A percentile compares a stretch with the other conserved stretches of the same genome.
These are phyloP conservation scores for Iguana delicatissima DNA, from an alignment of 2,797 vertebrate genomes.

Conservation along the genomic window DNA sequence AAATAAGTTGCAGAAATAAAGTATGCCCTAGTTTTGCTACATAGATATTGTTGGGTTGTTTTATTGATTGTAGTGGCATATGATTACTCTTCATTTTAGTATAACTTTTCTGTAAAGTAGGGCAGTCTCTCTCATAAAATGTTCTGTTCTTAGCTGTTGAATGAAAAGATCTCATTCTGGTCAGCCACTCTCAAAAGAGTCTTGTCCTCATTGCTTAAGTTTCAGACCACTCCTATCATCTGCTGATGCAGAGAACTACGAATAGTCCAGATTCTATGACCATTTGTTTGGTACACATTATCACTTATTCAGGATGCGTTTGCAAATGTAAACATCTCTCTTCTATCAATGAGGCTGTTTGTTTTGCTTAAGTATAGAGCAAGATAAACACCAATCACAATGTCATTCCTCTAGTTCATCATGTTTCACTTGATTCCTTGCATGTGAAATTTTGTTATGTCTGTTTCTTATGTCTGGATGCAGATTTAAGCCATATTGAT, in stretches of 20 bases:
- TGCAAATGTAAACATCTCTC: conserved; percentile 6
- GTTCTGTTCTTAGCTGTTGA: background rate
- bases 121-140: background rate
- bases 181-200: background rate
- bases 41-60: background rate
- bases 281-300: conserved; percentile 3
- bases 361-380: background rate
- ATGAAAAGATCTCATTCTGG: background rate
- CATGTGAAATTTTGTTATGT: too few relatives aligned
- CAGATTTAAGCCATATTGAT: conserved; percentile 4
- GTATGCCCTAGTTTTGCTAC: background rate
- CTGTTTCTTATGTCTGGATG: background rate
- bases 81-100: background rate
- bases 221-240: background rate
- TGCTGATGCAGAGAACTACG: background rate
- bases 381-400: accelerated
- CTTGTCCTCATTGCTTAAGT: background rate
- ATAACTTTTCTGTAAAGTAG: background rate
- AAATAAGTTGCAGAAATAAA: background rate
- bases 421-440: background rate
- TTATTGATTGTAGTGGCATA: background rate
- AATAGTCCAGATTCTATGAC: background rate
- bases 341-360: conserved; percentile 14
- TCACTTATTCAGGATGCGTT: background rate
- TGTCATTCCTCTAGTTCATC: conserved; percentile 29